These are phyloP conservation scores for Oegoconia quadripuncta DNA, from an alignment of 2,888 invertebrate genomes.

Conservation along the genomic window DNA sequence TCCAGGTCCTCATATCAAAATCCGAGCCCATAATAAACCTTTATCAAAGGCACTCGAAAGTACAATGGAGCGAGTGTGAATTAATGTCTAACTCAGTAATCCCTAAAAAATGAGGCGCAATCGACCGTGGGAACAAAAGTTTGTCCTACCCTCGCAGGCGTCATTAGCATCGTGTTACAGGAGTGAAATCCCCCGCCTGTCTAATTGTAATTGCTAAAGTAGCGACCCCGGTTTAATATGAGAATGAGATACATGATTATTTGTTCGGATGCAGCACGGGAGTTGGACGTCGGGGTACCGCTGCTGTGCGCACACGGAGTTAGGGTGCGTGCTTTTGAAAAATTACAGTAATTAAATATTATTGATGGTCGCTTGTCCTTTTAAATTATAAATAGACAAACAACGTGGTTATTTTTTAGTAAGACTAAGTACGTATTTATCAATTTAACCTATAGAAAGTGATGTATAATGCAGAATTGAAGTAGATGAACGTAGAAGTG, in stretches of 20 bases:
- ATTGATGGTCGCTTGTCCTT: no score
- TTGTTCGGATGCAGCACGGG: constrained; percentile 20
- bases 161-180: constrained; percentile 36
- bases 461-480: no score
- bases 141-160: constrained; percentile 24
- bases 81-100: constrained; percentile 24
- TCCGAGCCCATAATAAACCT: no score
- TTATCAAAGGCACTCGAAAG: no score
- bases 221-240: constrained; percentile 25
- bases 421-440: no score
- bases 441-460: no score
- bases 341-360: no score
- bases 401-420: no score
- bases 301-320: neutral
- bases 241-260: constrained; percentile 30
- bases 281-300: constrained; percentile 4
- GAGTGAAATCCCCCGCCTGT: constrained; percentile 21
- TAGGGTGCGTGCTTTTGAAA: no score
- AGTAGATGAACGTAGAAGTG: no score
- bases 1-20: no score
- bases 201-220: constrained; percentile 53
- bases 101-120: constrained; percentile 24
- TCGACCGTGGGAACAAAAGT: constrained; percentile 56
- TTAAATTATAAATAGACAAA: no score
- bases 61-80: neutral